Evolutionary conservation across 2,113 vertebrate genomes (phyloP).

Genomic region (Barbus barbus): DNA sequence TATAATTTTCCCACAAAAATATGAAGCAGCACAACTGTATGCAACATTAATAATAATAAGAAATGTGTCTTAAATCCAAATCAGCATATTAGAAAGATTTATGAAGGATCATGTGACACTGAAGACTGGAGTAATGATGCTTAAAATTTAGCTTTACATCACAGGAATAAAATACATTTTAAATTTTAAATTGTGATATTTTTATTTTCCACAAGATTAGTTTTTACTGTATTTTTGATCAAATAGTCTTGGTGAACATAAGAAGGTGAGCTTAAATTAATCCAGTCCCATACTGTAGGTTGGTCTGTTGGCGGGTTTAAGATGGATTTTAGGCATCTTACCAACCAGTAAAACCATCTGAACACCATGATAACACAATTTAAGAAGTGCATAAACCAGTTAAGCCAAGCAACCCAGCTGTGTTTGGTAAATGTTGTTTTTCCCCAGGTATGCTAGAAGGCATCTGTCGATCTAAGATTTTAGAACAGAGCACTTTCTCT

Average conservation of each 20-base stretch:
- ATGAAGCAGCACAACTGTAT: background rate
- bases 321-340: background rate
- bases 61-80: too few species aligned
- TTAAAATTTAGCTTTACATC: background rate
- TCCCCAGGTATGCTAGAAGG: background rate
- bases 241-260: too few species aligned
- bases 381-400: background rate
- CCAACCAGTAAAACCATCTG: background rate
- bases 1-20: too few species aligned
- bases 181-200: background rate
- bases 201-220: background rate
- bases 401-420: background rate
- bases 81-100: background rate
- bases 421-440: background rate
- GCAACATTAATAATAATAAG: too few species aligned
- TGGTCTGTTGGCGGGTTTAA: background rate
- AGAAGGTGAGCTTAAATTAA: too few species aligned
- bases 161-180: background rate
- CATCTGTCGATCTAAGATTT: conserved; percentile 5
- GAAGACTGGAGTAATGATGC: background rate
- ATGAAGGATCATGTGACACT: background rate
- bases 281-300: too few species aligned
- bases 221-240: too few species aligned
- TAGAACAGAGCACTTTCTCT: background rate
- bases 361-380: background rate